Evolutionary conservation across 30 jellyfish, hydroid and myxozoan genomes (phyloP).

Genomic region (Hydractinia echinata): DNA sequence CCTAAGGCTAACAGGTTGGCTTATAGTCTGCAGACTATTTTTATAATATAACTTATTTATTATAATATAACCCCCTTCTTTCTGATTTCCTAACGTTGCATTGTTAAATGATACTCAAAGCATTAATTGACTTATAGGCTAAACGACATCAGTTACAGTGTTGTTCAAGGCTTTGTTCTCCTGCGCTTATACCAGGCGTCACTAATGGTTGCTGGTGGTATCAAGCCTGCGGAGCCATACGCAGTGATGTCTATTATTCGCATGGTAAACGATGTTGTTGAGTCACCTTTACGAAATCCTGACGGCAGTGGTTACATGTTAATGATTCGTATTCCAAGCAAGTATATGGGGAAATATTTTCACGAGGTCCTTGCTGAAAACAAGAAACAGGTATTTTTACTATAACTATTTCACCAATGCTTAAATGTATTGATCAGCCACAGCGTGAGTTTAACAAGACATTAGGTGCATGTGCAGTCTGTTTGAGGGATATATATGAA

Average conservation of each 20-base stretch:
- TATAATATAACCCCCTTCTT: background rate
- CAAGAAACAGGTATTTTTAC: slow-evolving; percentile 60
- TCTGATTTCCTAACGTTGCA: background rate
- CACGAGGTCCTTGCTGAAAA: slow-evolving; percentile 45
- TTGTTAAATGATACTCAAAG: background rate
- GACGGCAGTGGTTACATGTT: slow-evolving; percentile 86
- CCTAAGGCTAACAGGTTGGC: slow-evolving; percentile 81
- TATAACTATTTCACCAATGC: background rate
- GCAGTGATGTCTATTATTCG: slow-evolving; percentile 65
- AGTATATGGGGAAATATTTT: slow-evolving; percentile 54
- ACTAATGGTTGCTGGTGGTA: slow-evolving; percentile 74
- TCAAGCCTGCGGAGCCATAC: slow-evolving; percentile 85
- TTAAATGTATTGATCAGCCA: no score
- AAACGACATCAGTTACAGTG: slow-evolving; percentile 60
- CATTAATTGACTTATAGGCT: slow-evolving; percentile 24
- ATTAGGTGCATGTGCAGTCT: no score
- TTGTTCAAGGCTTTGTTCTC: slow-evolving; percentile 68
- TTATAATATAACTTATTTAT: no score
- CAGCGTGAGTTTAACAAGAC: no score
- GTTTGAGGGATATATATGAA: no score
- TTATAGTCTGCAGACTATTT: no score
- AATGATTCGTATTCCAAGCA: slow-evolving; percentile 61
- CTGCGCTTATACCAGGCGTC: slow-evolving; percentile 76
- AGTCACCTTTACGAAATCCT: slow-evolving; percentile 67
- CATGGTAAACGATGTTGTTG: slow-evolving; percentile 69